phyloP scores from a whole-genome alignment of 2,888 invertebrate genomes.

The Parnassius smintheus region DNA sequence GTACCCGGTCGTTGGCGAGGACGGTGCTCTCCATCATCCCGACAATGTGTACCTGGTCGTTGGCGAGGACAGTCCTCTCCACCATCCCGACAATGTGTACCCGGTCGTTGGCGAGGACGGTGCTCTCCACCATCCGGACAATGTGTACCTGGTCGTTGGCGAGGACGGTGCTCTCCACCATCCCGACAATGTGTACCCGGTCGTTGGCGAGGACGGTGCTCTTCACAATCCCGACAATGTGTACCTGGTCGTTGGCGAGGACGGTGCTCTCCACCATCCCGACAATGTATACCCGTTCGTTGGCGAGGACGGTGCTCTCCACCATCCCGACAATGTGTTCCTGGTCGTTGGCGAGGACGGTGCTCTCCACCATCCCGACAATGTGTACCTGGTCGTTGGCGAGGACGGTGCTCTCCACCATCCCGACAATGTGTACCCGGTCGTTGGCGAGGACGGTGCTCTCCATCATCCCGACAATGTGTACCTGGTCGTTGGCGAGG shows the following conservation, averaged over 20 bases:
- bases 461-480: conserved; percentile 93
- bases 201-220: neutral
- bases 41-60: too few species aligned
- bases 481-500: conserved; percentile 80
- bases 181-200: conserved; percentile 67
- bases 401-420: neutral
- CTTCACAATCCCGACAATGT: neutral
- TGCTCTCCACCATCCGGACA: neutral
- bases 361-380: neutral
- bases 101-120: neutral
- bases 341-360: neutral
- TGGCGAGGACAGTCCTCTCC: too few species aligned
- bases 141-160: neutral
- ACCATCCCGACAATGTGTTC: neutral
- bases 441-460: conserved; percentile 90
- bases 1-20: too few species aligned
- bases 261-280: neutral
- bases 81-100: neutral
- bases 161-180: conserved; percentile 98
- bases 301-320: neutral
- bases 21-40: too few species aligned
- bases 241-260: neutral
- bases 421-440: conserved; percentile 44
- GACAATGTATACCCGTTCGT: neutral
- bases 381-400: neutral